Evolutionary conservation across 2,888 invertebrate genomes (phyloP).

Genomic region (Chymomyza fuscimana): DNA sequence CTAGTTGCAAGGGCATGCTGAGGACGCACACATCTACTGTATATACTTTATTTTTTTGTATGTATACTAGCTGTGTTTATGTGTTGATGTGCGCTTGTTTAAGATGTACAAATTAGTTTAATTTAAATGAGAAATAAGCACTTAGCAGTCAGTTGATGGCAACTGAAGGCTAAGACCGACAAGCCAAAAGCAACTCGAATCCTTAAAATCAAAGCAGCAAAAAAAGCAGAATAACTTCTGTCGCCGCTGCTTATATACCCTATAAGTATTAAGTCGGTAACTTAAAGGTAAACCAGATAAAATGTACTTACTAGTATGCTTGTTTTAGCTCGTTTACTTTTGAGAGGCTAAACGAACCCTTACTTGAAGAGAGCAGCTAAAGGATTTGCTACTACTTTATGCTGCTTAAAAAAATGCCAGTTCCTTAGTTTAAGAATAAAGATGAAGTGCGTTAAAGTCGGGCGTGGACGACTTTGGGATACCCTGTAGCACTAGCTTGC

Average conservation of each 20-base stretch:
- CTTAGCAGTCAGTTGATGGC: constrained; percentile 52
- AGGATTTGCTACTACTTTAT: not conserved
- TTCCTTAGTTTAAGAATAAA: no score
- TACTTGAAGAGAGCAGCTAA: not conserved
- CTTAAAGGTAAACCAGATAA: not conserved
- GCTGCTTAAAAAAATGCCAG: not conserved
- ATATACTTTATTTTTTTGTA: not conserved
- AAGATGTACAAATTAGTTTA: constrained; percentile 72
- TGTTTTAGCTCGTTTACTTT: no score
- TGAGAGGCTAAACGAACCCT: not conserved
- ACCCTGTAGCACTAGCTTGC: no score
- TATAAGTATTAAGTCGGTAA: not conserved
- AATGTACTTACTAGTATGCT: not conserved
- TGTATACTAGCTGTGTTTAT: constrained; percentile 12
- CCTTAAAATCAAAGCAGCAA: not conserved
- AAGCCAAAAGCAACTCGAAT: not conserved
- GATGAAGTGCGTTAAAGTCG: no score
- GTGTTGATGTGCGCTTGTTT: constrained; percentile 41
- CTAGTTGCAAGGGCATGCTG: constrained; percentile 60
- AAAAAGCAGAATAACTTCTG: not conserved
- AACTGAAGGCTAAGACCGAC: not conserved
- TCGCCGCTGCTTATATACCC: not conserved
- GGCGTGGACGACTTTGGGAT: no score
- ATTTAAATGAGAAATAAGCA: constrained; percentile 59
- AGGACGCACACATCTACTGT: constrained; percentile 43